Evolutionary conservation across 1,140 invertebrate genomes (phyloP).

Genomic region (Tribolium castaneum): DNA sequence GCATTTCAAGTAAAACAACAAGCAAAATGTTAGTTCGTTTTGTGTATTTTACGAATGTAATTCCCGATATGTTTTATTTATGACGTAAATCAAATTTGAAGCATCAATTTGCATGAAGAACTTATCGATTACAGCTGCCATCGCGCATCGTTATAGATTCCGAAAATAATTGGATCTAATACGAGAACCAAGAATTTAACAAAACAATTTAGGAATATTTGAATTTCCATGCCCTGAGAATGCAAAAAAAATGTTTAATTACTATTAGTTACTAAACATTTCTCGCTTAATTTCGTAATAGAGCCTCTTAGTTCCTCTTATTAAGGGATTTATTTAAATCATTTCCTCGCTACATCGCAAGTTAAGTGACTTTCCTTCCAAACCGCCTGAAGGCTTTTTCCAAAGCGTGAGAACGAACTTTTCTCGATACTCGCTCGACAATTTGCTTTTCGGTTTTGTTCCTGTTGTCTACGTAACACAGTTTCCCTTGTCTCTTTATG

Average conservation of each 20-base stretch:
- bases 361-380: neutral
- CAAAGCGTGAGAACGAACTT: neutral
- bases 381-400: neutral
- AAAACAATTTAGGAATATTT: neutral
- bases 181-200: too few species aligned
- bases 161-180: neutral
- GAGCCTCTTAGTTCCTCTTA: neutral
- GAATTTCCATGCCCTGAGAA: neutral
- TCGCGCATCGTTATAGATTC: neutral
- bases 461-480: neutral
- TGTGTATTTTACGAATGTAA: neutral
- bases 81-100: neutral
- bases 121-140: neutral
- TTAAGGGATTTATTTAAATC: neutral
- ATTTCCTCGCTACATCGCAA: neutral
- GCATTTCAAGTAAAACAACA: neutral
- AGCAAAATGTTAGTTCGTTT: neutral
- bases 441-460: neutral
- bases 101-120: neutral
- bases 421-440: neutral
- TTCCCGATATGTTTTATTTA: neutral
- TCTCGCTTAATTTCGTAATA: too few species aligned
- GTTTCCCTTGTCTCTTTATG: neutral
- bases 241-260: too few species aligned
- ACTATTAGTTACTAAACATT: neutral